Base-by-base conservation (phyloP, 2,888 invertebrate genomes). In the Oscheius myriophilus region DNA sequence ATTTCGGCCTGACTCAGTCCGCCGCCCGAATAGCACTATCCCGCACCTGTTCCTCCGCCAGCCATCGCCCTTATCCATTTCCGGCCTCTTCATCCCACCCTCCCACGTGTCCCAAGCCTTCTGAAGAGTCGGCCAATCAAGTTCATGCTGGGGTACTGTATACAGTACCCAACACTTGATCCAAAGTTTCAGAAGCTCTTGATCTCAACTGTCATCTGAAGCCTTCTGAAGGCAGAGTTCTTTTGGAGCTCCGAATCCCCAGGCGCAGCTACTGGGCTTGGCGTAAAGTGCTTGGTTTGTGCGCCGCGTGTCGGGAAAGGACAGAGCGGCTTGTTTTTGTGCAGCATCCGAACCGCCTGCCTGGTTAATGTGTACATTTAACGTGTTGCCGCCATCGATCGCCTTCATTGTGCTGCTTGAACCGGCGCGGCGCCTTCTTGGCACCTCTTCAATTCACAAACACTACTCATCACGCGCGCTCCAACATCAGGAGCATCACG, bases 311-410 rank as follows among this genome's bases (percentile, higher is more conserved):
- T 33, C 57, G 57, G 46, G 46, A 18, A 46, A 46, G 46, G 46
- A 21, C 18, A n/a, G 18, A 33, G 33, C 33, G 42, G 41, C 57
- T 57, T 57, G 57, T 57, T 57, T 57, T 57, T 41, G 42, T 25
- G 53, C 18, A 53, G 53, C 53, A 53, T 54, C 43, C 57, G 57
- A 57, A 57, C 57, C 57, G 57, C 57, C 57, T 57, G 57, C 57
- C 57, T 57, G 57, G 57, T 57, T 57, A 57, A 57, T 57, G 57
- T 57, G 57, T 57, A 57, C 57, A 57, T 57, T 57, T 57, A 57
- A 53, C 53, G 53, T 53, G 54, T 54, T 54, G 57, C 57, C 57
- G 57, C 57, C 57, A 57, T 57, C 57, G 57, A 57, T 57, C 43
- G 57, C 57, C 53, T 57, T 57, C 57, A 57, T 57, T 57, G 57